Evolutionary conservation across 1,140 invertebrate species (phyloP).

Genomic region (Potamilus streckersoni): DNA sequence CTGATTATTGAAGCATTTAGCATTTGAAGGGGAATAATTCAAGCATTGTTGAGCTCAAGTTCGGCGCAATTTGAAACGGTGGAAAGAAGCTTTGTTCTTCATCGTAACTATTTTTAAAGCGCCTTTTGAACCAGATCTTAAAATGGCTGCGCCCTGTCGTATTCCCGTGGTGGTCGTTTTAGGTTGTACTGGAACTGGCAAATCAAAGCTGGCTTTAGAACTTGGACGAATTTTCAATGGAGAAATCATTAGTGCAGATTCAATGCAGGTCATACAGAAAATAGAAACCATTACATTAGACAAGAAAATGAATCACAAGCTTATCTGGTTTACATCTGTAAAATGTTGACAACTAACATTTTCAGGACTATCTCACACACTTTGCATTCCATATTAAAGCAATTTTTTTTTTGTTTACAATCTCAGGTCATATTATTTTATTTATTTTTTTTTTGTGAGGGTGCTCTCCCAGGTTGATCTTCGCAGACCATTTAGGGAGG

Average conservation of each 20-base stretch:
- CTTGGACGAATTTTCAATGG: slow-evolving; percentile 87
- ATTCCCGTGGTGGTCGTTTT: slow-evolving; percentile 88
- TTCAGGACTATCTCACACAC: too few species aligned
- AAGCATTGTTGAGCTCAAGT: not conserved
- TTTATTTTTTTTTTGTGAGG: too few species aligned
- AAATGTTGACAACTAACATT: not conserved
- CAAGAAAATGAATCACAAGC: not conserved
- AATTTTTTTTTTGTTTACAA: too few species aligned
- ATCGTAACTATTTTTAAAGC: not conserved
- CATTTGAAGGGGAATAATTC: too few species aligned
- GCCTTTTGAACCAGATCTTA: slow-evolving; percentile 2
- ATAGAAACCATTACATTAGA: not conserved
- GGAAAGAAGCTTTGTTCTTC: not conserved
- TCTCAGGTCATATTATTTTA: too few species aligned
- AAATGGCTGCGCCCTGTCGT: slow-evolving; percentile 49
- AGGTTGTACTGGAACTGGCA: slow-evolving; percentile 95
- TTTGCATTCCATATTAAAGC: too few species aligned
- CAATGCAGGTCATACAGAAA: slow-evolving; percentile 90
- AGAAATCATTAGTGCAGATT: slow-evolving; percentile 99
- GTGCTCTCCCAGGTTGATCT: too few species aligned
- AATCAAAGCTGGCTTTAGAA: slow-evolving; percentile 95
- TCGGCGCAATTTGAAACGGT: not conserved
- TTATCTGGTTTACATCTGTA: not conserved
- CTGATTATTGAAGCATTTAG: too few species aligned
- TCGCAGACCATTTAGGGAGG: too few species aligned